phyloP scores from a whole-genome alignment of 2,888 invertebrate species.

The Macrophya alboannulata region DNA sequence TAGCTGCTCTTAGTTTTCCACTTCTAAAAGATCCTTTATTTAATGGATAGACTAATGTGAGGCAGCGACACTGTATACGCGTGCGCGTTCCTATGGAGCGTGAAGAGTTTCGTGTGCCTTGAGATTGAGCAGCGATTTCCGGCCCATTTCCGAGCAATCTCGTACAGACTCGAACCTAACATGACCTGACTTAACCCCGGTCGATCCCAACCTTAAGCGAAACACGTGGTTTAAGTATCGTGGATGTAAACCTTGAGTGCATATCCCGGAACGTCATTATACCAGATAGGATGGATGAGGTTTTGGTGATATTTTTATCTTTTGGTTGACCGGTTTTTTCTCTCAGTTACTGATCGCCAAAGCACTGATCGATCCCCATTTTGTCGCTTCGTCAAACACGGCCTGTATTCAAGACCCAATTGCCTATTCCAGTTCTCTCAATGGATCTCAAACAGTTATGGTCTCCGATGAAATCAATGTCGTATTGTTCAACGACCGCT shows the following conservation, averaged over 20 bases:
- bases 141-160: conserved; percentile 75
- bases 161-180: conserved; percentile 59
- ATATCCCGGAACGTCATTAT: conserved; percentile 40
- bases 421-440: conserved; percentile 22
- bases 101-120: conserved; percentile 35
- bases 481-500: conserved; percentile 13
- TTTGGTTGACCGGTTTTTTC: conserved; percentile 11
- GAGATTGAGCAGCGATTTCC: conserved; percentile 69
- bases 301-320: conserved; percentile 32
- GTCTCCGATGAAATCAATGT: conserved; percentile 12
- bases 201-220: conserved; percentile 14
- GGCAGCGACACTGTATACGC: conserved; percentile 4
- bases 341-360: not conserved
- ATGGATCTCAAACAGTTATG: conserved; percentile 34
- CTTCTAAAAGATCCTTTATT: not conserved
- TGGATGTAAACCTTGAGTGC: not conserved
- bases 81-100: not conserved
- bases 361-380: not conserved
- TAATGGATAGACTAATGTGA: not conserved
- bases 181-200: conserved; percentile 22
- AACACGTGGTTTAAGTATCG: conserved; percentile 35
- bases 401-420: conserved; percentile 44
- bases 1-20: not conserved
- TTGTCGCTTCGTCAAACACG: conserved; percentile 41
- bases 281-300: conserved; percentile 34